Percentiles rank a stretch among this genome's conserved stretches.
These are phyloP conservation scores for Ophion ellenae DNA, from an alignment of 2,888 invertebrate genomes.

Conservation along the genomic window DNA sequence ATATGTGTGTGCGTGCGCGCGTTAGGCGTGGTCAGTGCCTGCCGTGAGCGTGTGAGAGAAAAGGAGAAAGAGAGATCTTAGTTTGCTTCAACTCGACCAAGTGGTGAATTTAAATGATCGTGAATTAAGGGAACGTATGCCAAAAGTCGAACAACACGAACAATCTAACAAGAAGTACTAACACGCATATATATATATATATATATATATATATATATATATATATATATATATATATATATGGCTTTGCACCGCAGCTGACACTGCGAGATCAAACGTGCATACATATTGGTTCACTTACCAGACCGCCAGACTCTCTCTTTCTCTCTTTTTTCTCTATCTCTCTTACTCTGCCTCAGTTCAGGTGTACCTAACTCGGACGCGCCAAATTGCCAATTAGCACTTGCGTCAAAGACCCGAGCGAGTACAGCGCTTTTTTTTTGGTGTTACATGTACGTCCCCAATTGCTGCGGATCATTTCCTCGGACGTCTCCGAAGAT, in stretches of 20 bases:
- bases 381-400: slow-evolving; percentile 59
- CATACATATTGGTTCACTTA: slow-evolving; percentile 29
- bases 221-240: too few species aligned
- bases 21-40: slow-evolving; percentile 62
- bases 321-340: background rate
- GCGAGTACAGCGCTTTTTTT: background rate
- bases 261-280: slow-evolving; percentile 53
- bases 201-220: too few species aligned
- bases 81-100: slow-evolving; percentile 11
- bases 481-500: background rate
- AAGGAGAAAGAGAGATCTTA: background rate
- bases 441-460: background rate
- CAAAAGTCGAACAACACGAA: slow-evolving; percentile 36
- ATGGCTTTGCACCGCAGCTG: slow-evolving; percentile 29
- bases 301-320: background rate
- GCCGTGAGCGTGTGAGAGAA: background rate
- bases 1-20: background rate
- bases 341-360: background rate
- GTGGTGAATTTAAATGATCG: slow-evolving; percentile 21
- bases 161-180: background rate
- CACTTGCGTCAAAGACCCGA: slow-evolving; percentile 38
- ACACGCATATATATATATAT: background rate
- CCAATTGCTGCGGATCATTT: background rate
- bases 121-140: slow-evolving; percentile 27
- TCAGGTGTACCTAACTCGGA: slow-evolving; percentile 29